Evolutionary conservation across 1,140 invertebrate genomes (phyloP).

Genomic region (Euura saliciscinereae): DNA sequence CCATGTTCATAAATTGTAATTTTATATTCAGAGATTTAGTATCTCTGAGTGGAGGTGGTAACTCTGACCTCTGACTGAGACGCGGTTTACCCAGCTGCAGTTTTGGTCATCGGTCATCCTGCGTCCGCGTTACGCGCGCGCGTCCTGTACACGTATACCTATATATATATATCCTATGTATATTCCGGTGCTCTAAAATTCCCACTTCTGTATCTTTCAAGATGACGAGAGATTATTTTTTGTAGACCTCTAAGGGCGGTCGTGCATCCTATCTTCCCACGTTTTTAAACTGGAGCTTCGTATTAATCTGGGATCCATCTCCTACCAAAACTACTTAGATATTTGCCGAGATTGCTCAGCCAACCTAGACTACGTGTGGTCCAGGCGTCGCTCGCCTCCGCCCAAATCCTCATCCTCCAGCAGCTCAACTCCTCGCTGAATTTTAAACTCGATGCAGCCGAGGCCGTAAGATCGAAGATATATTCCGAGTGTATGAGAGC

Average conservation of each 20-base stretch:
- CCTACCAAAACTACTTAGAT: constrained; percentile 5
- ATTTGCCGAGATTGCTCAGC: background rate
- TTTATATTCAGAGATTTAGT: too few species aligned
- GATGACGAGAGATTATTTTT: constrained; percentile 3
- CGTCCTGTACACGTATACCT: too few species aligned
- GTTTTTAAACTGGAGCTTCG: constrained; percentile 5
- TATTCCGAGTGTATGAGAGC: too few species aligned
- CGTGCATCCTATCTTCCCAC: background rate
- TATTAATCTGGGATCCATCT: background rate
- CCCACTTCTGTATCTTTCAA: background rate
- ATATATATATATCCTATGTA: background rate
- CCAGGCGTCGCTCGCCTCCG: background rate
- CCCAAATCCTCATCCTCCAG: background rate
- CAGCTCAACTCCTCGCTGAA: too few species aligned
- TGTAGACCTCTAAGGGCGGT: background rate
- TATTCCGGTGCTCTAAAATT: background rate
- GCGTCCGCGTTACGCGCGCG: background rate
- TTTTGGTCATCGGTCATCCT: background rate
- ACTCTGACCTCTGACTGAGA: background rate
- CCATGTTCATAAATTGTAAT: too few species aligned
- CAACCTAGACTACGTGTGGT: background rate
- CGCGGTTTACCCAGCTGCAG: background rate
- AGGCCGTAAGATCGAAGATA: too few species aligned
- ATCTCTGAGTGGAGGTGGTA: background rate
- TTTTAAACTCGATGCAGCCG: too few species aligned